Evolutionary conservation across 2,888 invertebrate genomes (phyloP).

Genomic region (Temnothorax ravouxi): DNA sequence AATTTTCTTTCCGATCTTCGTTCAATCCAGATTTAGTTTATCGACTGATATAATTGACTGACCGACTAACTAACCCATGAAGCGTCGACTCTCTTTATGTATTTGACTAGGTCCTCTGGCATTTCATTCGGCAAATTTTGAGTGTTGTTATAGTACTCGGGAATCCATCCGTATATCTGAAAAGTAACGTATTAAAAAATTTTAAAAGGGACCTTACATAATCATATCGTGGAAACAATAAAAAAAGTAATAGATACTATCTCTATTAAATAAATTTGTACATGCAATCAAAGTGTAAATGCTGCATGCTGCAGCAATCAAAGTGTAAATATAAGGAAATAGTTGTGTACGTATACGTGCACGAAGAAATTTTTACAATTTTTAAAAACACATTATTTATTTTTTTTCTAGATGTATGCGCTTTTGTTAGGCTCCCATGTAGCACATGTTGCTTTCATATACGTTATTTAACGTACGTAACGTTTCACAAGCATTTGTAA

Average conservation of each 20-base stretch:
- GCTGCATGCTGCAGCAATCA: background rate
- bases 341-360: background rate
- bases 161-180: slow-evolving; percentile 92
- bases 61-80: slow-evolving; percentile 78
- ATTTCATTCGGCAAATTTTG: slow-evolving; percentile 88
- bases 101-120: slow-evolving; percentile 88
- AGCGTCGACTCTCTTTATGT: slow-evolving; percentile 85
- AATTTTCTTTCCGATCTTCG: slow-evolving; percentile 10
- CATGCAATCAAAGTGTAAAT: background rate
- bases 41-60: slow-evolving; percentile 70
- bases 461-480: too few species aligned
- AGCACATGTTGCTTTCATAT: too few species aligned
- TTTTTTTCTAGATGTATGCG: background rate
- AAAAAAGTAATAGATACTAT: background rate
- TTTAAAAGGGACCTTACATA: slow-evolving; percentile 54
- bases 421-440: background rate
- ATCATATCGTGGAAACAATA: slow-evolving; percentile 36
- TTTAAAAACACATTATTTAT: background rate
- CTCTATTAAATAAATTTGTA: background rate
- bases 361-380: background rate
- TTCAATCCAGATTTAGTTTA: slow-evolving; percentile 60
- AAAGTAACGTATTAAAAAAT: slow-evolving; percentile 75
- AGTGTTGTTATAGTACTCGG: slow-evolving; percentile 89
- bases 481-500: too few species aligned
- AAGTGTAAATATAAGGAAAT: background rate